Evolutionary conservation across 2,888 invertebrate species (phyloP).

Genomic region (Mesopsocus fuscifrons): DNA sequence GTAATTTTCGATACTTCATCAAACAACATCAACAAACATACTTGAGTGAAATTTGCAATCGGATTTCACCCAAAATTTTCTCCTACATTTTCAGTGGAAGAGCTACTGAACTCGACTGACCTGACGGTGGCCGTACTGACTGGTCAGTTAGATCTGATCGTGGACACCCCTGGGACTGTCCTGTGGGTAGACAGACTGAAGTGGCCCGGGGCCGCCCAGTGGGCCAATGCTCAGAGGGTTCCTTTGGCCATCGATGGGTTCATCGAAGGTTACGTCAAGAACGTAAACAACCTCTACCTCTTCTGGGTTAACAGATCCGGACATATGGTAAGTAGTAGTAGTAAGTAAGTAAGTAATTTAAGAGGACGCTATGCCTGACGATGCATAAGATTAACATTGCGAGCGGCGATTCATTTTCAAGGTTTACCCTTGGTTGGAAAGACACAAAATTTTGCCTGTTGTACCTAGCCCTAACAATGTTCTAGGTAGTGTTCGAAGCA

Average conservation of each 20-base stretch:
- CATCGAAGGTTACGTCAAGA: constrained; percentile 54
- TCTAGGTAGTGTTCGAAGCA: too few species aligned
- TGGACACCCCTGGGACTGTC: constrained; percentile 61
- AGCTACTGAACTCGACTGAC: constrained; percentile 43
- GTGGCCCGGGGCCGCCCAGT: constrained; percentile 40
- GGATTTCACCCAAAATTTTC: too few species aligned
- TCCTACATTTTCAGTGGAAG: constrained; percentile 37
- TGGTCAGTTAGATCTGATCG: constrained; percentile 70
- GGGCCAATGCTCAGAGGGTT: constrained; percentile 31
- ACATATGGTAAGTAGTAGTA: constrained; percentile 55
- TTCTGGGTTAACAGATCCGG: constrained; percentile 65
- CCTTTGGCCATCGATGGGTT: constrained; percentile 38
- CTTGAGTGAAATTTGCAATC: too few species aligned
- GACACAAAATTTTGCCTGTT: too few species aligned
- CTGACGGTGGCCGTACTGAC: constrained; percentile 50
- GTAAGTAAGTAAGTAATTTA: too few species aligned
- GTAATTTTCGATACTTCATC: too few species aligned
- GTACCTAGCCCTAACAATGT: too few species aligned
- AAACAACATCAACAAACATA: too few species aligned
- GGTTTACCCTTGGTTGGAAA: too few species aligned
- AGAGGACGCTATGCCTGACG: too few species aligned
- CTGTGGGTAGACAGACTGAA: constrained; percentile 53
- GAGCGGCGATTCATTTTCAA: too few species aligned
- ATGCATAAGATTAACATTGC: too few species aligned
- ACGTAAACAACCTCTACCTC: constrained; percentile 44